These are phyloP conservation scores for Protobothrops mucrosquamatus DNA, from an alignment of 2,113 vertebrate species.

Conservation along the genomic window DNA sequence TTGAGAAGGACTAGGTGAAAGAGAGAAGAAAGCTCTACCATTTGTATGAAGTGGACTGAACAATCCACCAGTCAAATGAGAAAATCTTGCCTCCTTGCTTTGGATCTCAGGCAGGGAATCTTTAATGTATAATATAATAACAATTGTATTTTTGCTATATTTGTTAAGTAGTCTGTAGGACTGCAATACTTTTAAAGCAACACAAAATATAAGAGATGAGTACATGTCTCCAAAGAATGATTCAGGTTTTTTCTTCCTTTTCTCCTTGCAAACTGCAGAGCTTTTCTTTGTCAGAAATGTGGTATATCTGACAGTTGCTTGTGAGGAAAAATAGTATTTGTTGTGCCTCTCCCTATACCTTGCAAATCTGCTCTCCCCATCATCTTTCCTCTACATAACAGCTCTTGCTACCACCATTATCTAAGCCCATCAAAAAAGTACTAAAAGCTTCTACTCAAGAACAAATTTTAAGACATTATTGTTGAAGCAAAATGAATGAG, in stretches of 20 bases:
- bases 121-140: neutral
- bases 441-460: slow-evolving; percentile 27
- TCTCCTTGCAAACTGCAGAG: neutral
- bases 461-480: slow-evolving; percentile 67
- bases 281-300: neutral
- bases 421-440: slow-evolving; percentile 56
- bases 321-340: neutral
- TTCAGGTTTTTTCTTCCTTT: neutral
- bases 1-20: neutral
- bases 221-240: neutral
- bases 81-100: neutral
- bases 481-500: slow-evolving; percentile 53
- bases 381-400: neutral
- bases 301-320: neutral
- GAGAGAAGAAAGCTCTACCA: neutral
- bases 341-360: neutral
- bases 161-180: neutral
- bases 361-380: neutral
- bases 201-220: neutral
- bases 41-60: neutral
- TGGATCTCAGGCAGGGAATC: neutral
- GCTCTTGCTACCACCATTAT: slow-evolving; percentile 42
- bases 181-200: neutral
- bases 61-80: neutral
- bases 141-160: neutral